These are phyloP conservation scores for Formica exsecta DNA, from an alignment of 1,140 invertebrate genomes.

Conservation along the genomic window DNA sequence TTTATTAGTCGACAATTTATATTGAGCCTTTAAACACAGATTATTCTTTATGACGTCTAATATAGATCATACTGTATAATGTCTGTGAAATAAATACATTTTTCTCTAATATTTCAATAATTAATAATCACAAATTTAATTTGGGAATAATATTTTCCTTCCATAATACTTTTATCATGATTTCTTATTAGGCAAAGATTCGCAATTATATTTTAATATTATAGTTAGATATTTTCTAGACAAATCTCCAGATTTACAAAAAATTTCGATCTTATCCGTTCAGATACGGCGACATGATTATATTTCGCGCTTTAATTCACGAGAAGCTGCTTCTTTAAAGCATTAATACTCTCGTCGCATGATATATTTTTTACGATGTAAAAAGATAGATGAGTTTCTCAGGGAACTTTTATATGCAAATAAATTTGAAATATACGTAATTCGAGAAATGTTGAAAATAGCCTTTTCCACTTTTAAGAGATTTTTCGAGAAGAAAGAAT, in stretches of 20 bases:
- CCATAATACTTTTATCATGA: not conserved
- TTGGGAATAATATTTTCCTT: not conserved
- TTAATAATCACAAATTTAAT: not conserved
- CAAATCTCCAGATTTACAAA: not conserved
- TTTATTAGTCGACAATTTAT: slow-evolving; percentile 11
- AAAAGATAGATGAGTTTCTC: not conserved
- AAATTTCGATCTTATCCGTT: not conserved
- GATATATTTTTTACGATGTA: not conserved
- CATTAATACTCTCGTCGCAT: not conserved
- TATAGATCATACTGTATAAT: not conserved
- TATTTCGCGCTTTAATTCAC: not conserved
- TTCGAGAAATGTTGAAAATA: not conserved
- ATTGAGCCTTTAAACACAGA: not conserved
- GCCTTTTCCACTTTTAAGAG: not conserved
- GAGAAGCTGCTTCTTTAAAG: not conserved
- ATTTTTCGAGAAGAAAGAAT: not conserved
- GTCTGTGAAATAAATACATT: not conserved
- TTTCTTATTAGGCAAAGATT: not conserved
- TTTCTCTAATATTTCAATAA: not conserved
- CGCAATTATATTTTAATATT: not conserved
- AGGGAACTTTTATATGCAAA: not conserved
- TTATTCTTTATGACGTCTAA: not conserved
- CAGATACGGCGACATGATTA: not conserved
- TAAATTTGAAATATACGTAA: slow-evolving; percentile 1
- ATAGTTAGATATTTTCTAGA: not conserved